Percentiles rank a stretch among this genome's conserved stretches.
Conservation (phyloP, 1,140 invertebrate species). For the Trinorchestia longiramus region DNA sequence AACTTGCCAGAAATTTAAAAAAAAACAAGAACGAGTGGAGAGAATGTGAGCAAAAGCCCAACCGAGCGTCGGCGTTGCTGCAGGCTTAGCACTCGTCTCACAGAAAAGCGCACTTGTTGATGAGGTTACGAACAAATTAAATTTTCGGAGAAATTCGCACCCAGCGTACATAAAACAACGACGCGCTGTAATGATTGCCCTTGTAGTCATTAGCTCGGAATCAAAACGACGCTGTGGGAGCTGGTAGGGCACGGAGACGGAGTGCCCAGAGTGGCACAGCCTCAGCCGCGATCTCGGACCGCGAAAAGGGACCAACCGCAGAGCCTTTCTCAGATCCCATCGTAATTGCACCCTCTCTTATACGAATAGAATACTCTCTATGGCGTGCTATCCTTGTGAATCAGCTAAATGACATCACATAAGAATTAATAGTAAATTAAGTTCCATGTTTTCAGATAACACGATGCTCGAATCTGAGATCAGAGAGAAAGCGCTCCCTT, state of each 20-base stretch:
- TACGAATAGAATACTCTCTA: not conserved
- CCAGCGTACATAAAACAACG: not conserved
- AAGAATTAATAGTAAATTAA: not conserved
- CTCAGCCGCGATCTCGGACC: not conserved
- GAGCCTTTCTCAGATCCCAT: not conserved
- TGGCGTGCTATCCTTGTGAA: not conserved
- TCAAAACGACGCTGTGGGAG: not conserved
- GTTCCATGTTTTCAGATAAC: not conserved
- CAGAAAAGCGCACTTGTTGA: not conserved
- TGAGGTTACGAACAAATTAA: not conserved
- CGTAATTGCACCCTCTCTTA: not conserved
- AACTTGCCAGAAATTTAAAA: not conserved
- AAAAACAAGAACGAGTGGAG: not conserved
- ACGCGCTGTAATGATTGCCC: not conserved
- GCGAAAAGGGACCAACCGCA: not conserved
- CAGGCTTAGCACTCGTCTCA: not conserved
- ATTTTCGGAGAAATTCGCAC: not conserved
- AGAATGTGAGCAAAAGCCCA: not conserved
- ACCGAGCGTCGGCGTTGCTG: too few relatives aligned
- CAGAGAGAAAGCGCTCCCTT: not conserved
- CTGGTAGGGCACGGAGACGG: not conserved
- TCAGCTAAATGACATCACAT: not conserved
- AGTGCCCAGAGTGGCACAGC: not conserved
- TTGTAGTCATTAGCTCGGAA: not conserved
- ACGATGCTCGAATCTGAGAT: not conserved